Percentiles rank a stretch among this genome's conserved stretches.
These are phyloP conservation scores for Entomobrya proxima DNA, from an alignment of 2,888 invertebrate genomes.

Conservation along the genomic window DNA sequence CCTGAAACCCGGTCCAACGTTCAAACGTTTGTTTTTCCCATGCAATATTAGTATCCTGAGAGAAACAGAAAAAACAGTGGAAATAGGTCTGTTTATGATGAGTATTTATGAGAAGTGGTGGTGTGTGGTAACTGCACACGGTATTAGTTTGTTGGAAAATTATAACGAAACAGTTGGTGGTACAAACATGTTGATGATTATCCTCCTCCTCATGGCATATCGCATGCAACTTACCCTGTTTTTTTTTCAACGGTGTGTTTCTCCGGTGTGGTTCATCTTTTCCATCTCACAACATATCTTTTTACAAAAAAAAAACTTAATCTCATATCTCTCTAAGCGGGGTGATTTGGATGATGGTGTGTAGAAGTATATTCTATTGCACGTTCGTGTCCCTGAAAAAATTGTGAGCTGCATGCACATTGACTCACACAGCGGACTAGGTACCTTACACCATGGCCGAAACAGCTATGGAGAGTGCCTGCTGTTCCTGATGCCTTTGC, in stretches of 20 bases:
- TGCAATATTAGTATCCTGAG: neutral
- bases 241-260: neutral
- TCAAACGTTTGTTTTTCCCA: no score
- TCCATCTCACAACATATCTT: neutral
- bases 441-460: neutral
- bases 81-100: slow-evolving; percentile 8
- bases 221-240: neutral
- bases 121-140: neutral
- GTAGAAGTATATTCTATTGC: slow-evolving; percentile 8
- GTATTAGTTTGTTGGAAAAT: slow-evolving; percentile 4
- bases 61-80: neutral
- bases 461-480: neutral
- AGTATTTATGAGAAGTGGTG: slow-evolving; percentile 15
- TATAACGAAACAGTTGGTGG: slow-evolving; percentile 41
- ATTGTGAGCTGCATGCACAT: slow-evolving; percentile 29
- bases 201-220: neutral
- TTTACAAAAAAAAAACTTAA: slow-evolving; percentile 3
- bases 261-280: neutral
- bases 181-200: neutral
- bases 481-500: neutral
- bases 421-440: neutral
- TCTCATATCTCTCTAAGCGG: slow-evolving; percentile 14
- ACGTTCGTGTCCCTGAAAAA: slow-evolving; percentile 47
- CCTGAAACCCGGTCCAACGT: no score
- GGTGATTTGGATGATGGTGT: neutral